Conservation (phyloP, 2,113 vertebrate species). For the Malaclemys terrapin region DNA sequence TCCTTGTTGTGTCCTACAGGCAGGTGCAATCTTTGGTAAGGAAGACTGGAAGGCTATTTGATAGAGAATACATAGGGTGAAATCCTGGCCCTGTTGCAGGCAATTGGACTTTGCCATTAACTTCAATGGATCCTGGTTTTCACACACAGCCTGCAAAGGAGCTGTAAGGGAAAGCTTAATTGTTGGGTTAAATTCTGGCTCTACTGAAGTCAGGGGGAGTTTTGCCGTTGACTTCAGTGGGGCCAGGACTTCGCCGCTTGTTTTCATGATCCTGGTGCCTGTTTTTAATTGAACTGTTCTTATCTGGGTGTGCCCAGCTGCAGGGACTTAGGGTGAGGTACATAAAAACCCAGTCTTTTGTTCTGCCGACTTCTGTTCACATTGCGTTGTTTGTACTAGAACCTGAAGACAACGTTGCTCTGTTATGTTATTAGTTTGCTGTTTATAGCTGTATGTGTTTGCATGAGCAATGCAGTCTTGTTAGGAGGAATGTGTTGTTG, state of each 20-base stretch:
- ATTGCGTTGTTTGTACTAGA: accelerated
- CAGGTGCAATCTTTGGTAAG: neutral
- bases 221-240: neutral
- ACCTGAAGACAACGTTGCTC: accelerated
- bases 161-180: accelerated
- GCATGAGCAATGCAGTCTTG: accelerated
- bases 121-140: neutral
- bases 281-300: neutral
- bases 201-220: accelerated
- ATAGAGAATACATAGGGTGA: neutral
- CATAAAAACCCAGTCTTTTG: neutral
- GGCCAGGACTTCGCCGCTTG: neutral
- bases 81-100: neutral
- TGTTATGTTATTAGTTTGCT: accelerated
- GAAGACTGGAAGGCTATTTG: neutral
- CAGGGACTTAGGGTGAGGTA: neutral
- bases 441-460: accelerated
- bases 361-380: neutral
- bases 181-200: neutral
- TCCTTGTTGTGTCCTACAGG: neutral
- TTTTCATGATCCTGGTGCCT: neutral
- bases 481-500: accelerated
- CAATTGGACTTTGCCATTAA: neutral
- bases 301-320: neutral
- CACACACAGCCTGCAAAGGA: neutral